phyloP scores from a whole-genome alignment of 1,140 invertebrate species.

The Drosophila obscura region DNA sequence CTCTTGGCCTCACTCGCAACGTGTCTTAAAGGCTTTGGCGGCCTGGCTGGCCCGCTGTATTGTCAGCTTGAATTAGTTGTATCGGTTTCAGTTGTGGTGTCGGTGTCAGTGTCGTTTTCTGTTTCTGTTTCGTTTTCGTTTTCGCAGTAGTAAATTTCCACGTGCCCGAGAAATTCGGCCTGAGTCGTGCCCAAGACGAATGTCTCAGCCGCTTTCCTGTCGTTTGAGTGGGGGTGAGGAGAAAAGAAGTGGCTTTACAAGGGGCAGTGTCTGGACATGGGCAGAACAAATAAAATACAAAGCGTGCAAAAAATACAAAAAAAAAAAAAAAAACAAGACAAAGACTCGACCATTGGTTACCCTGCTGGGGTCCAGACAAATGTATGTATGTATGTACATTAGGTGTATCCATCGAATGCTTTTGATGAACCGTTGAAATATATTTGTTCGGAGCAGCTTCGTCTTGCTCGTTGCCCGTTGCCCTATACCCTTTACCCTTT shows the following conservation, averaged over 20 bases:
- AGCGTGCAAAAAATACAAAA: too few relatives aligned
- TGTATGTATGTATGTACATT: too few relatives aligned
- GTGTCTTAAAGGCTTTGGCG: slow-evolving; percentile 65
- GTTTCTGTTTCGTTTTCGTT: slow-evolving; percentile 32
- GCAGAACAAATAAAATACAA: too few relatives aligned
- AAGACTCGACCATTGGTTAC: too few relatives aligned
- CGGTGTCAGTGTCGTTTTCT: slow-evolving; percentile 8
- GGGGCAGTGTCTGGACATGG: too few relatives aligned
- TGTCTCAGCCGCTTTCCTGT: slow-evolving; percentile 2
- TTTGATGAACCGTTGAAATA: too few relatives aligned
- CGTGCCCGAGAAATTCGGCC: slow-evolving; percentile 54
- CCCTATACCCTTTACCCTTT: too few relatives aligned
- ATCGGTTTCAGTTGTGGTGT: slow-evolving; percentile 30
- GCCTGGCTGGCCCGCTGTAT: slow-evolving; percentile 47
- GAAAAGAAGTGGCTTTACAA: not conserved
- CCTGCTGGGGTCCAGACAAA: too few relatives aligned
- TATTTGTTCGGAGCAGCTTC: too few relatives aligned
- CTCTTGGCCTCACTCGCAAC: slow-evolving; percentile 22
- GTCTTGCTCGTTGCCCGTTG: too few relatives aligned
- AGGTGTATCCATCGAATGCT: too few relatives aligned
- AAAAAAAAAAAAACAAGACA: too few relatives aligned
- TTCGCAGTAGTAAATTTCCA: slow-evolving; percentile 63
- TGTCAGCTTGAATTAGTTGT: slow-evolving; percentile 74
- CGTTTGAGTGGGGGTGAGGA: not conserved
- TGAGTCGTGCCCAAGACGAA: slow-evolving; percentile 29